These are phyloP conservation scores for Drosophila demipolita DNA, from an alignment of 2,888 invertebrate genomes.

Conservation along the genomic window DNA sequence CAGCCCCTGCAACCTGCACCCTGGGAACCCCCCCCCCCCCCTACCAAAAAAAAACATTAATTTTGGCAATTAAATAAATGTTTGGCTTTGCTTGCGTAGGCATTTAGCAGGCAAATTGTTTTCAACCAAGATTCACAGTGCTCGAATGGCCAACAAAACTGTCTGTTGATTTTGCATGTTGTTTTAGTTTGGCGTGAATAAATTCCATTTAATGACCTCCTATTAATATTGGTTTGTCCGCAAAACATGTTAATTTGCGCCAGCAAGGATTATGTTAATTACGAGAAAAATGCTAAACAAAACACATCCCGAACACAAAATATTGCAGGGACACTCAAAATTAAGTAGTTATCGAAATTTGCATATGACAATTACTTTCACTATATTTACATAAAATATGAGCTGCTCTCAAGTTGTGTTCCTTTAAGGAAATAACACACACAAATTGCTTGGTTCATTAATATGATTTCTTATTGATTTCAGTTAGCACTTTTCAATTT, in stretches of 20 bases:
- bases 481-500: conserved; percentile 9
- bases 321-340: not conserved
- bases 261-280: conserved; percentile 56
- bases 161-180: conserved; percentile 38
- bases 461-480: conserved; percentile 17
- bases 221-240: conserved; percentile 47
- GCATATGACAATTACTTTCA: conserved; percentile 25
- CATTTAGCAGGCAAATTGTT: conserved; percentile 67
- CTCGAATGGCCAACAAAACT: conserved; percentile 36
- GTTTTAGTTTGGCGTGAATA: conserved; percentile 33
- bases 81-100: conserved; percentile 66
- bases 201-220: conserved; percentile 50
- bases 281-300: conserved; percentile 25
- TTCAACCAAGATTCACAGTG: conserved; percentile 39
- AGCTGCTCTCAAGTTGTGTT: not conserved
- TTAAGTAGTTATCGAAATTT: conserved; percentile 15
- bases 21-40: not conserved
- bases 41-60: conserved; percentile 9
- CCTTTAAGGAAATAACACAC: not conserved
- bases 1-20: not conserved
- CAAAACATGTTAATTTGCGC: conserved; percentile 42
- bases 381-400: conserved; percentile 6
- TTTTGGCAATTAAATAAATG: conserved; percentile 67
- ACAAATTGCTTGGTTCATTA: conserved; percentile 8
- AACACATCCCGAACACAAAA: not conserved